A percentile compares a stretch with the other conserved stretches of the same genome.
Conservation (phyloP, 2,113 vertebrate genomes). For the Potamarius usumacintae region DNA sequence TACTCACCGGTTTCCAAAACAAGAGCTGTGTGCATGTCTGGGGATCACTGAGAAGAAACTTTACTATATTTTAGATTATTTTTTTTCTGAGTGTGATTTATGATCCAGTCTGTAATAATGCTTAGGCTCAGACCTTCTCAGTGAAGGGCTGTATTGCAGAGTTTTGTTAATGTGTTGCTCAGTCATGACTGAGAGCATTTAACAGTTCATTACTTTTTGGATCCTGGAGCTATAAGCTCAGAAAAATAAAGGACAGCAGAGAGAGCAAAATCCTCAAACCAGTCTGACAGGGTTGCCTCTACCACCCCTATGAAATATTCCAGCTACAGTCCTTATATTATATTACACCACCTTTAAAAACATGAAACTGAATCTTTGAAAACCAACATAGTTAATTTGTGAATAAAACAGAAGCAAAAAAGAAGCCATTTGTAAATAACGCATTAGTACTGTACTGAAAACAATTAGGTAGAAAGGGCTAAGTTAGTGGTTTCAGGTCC, state of each 20-base stretch:
- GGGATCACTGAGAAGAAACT: too few species aligned
- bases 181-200: background rate
- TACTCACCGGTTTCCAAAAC: background rate
- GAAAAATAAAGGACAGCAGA: background rate
- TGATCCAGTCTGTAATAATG: background rate
- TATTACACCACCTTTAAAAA: background rate
- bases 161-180: background rate
- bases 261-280: slow-evolving; percentile 20
- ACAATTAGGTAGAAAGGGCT: background rate
- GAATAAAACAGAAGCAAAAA: background rate
- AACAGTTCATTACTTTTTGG: background rate
- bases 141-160: background rate
- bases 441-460: slow-evolving; percentile 4
- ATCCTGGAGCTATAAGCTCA: background rate
- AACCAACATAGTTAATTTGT: background rate
- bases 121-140: background rate
- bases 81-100: background rate
- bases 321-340: background rate
- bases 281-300: slow-evolving; percentile 20
- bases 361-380: background rate
- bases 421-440: background rate
- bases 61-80: background rate
- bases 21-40: background rate
- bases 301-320: background rate
- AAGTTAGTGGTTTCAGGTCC: slow-evolving; percentile 1